Evolutionary conservation across 2,888 invertebrate species (phyloP).

Genomic region (Tanypteryx hageni): DNA sequence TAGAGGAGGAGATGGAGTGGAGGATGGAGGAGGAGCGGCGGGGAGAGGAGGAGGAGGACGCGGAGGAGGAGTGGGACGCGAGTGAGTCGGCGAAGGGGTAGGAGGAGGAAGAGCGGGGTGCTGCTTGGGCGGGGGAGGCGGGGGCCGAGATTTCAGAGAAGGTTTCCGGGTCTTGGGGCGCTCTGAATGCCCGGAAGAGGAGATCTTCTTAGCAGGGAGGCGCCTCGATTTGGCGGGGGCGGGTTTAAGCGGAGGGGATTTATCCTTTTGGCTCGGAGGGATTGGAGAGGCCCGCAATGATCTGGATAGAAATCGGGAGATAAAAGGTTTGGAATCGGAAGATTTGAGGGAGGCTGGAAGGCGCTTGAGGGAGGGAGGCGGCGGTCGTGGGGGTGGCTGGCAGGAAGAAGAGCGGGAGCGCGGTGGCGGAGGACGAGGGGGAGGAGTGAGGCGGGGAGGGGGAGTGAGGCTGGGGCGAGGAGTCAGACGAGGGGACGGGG

Average conservation of each 20-base stretch:
- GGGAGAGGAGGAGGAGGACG: neutral
- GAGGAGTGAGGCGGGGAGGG: neutral
- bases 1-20: slow-evolving; percentile 4
- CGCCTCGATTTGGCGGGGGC: neutral
- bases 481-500: slow-evolving; percentile 32
- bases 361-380: neutral
- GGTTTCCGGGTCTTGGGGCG: neutral
- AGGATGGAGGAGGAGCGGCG: neutral
- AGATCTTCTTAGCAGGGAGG: neutral
- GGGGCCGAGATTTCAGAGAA: slow-evolving; percentile 3
- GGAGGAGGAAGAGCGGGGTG: neutral
- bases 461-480: neutral
- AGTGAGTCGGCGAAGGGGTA: neutral
- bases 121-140: neutral
- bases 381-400: slow-evolving; percentile 21
- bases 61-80: neutral
- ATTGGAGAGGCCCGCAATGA: neutral
- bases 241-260: neutral
- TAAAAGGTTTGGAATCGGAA: neutral
- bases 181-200: neutral
- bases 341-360: neutral
- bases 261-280: neutral
- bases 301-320: neutral
- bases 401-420: neutral
- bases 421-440: slow-evolving; percentile 20